A percentile compares a stretch with the other conserved stretches of the same genome.
Evolutionary conservation across 2,888 invertebrate species (phyloP).

Genomic region (Ochropacha duplaris): DNA sequence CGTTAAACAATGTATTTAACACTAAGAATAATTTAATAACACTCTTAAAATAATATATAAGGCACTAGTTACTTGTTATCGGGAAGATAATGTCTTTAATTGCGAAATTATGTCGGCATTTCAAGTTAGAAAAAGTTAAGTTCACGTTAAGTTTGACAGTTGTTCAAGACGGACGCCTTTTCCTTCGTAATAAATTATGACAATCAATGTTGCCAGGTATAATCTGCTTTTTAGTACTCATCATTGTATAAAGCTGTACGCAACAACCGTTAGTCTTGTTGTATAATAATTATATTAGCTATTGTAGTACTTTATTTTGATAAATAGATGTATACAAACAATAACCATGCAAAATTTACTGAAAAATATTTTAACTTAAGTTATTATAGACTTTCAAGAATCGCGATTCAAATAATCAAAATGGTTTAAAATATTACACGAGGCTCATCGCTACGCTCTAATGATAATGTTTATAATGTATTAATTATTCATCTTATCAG

Average conservation of each 20-base stretch:
- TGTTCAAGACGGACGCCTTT: constrained; percentile 5
- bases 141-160: constrained; percentile 24
- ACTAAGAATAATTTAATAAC: constrained; percentile 22
- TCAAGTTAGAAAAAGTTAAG: constrained; percentile 19
- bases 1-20: constrained; percentile 20
- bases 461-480: no score
- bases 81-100: constrained; percentile 8
- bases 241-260: background rate
- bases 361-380: no score
- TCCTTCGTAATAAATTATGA: background rate
- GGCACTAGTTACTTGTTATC: constrained; percentile 32
- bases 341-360: no score
- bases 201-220: background rate
- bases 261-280: background rate
- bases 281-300: no score
- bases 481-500: no score
- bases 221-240: background rate
- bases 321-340: no score
- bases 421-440: no score
- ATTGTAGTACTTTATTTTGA: no score
- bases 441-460: no score
- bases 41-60: constrained; percentile 22
- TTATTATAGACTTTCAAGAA: no score
- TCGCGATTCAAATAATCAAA: no score
- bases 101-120: constrained; percentile 18